phyloP scores from a whole-genome alignment of 2,797 vertebrate species.

The Sebastes vulpes region DNA sequence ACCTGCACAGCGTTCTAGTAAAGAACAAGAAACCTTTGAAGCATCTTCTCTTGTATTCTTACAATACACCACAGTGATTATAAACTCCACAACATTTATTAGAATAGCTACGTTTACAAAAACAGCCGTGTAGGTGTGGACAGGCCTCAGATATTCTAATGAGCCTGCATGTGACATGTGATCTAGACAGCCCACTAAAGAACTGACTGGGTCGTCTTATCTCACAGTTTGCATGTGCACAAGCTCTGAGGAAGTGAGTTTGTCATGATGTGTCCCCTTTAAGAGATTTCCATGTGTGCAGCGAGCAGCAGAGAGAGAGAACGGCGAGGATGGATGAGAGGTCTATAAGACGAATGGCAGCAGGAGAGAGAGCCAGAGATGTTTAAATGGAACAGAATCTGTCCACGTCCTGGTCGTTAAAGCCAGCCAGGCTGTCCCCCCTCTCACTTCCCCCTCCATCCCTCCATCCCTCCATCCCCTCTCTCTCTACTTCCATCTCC shows the following conservation, averaged over 20 bases:
- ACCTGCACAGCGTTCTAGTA: too few species aligned
- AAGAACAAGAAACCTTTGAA: too few species aligned
- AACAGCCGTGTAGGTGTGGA: too few species aligned
- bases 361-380: slow-evolving; percentile 58
- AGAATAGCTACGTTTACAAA: too few species aligned
- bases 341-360: slow-evolving; percentile 52
- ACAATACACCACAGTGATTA: too few species aligned
- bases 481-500: slow-evolving; percentile 39
- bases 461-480: neutral
- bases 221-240: too few species aligned
- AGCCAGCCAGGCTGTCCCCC: slow-evolving; percentile 32
- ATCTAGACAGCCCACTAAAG: too few species aligned
- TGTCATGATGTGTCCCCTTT: neutral
- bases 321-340: slow-evolving; percentile 28
- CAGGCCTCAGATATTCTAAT: too few species aligned
- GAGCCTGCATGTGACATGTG: too few species aligned
- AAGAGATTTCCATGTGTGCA: slow-evolving; percentile 48
- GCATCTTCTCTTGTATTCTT: too few species aligned
- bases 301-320: slow-evolving; percentile 16
- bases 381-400: slow-evolving; percentile 69
- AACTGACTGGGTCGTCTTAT: too few species aligned
- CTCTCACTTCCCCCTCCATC: neutral
- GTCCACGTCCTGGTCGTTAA: slow-evolving; percentile 57
- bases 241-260: neutral
- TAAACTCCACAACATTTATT: too few species aligned